A percentile compares a stretch with the other conserved stretches of the same genome.
These are phyloP conservation scores for Epinephelus cyanopodus DNA, from an alignment of 2,113 vertebrate genomes.

Conservation along the genomic window DNA sequence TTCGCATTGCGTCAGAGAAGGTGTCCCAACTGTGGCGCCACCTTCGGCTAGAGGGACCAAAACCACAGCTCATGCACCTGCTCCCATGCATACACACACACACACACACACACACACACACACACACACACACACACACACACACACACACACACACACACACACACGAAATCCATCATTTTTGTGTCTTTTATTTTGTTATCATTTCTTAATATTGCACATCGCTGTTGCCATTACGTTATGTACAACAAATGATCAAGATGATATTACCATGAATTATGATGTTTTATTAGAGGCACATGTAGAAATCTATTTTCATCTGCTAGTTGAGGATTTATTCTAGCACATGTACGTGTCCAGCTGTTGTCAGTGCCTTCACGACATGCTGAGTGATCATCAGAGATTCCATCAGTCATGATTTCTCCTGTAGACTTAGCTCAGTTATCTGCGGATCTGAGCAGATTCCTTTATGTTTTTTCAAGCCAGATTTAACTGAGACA, in stretches of 20 bases:
- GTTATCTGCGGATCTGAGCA: constrained; percentile 27
- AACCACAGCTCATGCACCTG: constrained; percentile 40
- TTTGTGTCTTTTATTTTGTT: constrained; percentile 45
- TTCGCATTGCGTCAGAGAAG: constrained; percentile 95
- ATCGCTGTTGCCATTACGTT: constrained; percentile 68
- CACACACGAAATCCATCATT: constrained; percentile 31
- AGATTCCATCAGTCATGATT: constrained; percentile 48
- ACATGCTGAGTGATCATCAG: constrained; percentile 59
- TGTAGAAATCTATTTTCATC: constrained; percentile 46
- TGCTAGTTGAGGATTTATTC: constrained; percentile 45
- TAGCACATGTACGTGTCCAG: constrained; percentile 48
- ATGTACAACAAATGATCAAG: constrained; percentile 50
- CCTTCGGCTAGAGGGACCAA: constrained; percentile 91
- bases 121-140: background rate
- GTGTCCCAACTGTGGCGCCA: constrained; percentile 97
- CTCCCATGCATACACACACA: too few species aligned
- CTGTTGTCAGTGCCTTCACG: constrained; percentile 80
- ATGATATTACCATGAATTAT: constrained; percentile 42
- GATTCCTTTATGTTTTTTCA: constrained; percentile 56
- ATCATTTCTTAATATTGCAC: constrained; percentile 62
- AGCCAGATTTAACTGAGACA: constrained; percentile 36
- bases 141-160: background rate
- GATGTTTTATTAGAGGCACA: constrained; percentile 39
- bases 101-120: too few species aligned
- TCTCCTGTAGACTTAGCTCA: constrained; percentile 42